phyloP scores from a whole-genome alignment of 2,113 vertebrate genomes.

The Rhea pennata region DNA sequence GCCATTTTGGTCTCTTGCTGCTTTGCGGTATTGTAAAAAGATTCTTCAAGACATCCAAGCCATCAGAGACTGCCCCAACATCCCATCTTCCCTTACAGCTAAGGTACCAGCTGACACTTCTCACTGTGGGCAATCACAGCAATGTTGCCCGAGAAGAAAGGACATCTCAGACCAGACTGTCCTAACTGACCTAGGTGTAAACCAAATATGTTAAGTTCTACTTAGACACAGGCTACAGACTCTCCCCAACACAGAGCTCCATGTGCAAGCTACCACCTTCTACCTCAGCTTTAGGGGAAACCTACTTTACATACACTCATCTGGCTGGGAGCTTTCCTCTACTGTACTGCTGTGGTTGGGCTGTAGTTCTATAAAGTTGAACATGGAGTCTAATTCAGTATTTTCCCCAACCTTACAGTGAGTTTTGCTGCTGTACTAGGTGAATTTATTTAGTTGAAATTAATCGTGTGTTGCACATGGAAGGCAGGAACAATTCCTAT shows the following conservation, averaged over 20 bases:
- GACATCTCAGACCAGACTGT: neutral
- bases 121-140: neutral
- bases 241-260: neutral
- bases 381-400: no score
- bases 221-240: no score
- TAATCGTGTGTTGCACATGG: accelerated
- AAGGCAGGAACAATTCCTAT: neutral
- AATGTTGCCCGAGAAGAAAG: no score
- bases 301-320: neutral
- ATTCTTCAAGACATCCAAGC: neutral
- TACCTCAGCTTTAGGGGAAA: neutral
- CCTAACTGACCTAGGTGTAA: neutral
- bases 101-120: neutral
- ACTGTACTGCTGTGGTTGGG: neutral
- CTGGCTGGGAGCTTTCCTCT: neutral
- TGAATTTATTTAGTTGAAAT: neutral
- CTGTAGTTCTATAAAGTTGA: neutral
- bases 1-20: neutral
- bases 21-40: neutral
- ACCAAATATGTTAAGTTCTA: neutral
- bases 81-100: neutral
- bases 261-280: neutral
- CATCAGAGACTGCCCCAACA: neutral
- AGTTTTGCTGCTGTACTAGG: neutral
- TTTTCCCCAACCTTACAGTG: neutral